phyloP scores from a whole-genome alignment of 2,113 vertebrate genomes.

The Dunckerocampus dactyliophorus region DNA sequence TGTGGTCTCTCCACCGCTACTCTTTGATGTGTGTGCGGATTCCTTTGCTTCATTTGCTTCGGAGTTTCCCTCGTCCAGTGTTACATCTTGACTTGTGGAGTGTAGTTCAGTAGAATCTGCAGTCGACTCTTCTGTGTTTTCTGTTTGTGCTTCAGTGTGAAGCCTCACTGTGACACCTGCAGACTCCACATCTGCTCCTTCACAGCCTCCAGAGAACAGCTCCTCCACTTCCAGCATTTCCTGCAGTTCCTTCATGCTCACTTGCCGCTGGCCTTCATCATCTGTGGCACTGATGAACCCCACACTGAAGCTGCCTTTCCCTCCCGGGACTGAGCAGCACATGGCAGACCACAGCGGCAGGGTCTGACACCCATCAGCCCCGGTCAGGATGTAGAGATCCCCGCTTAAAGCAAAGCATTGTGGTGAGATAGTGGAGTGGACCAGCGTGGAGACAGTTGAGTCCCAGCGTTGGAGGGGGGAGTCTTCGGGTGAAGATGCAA shows the following conservation, averaged over 20 bases:
- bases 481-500: slow-evolving; percentile 15
- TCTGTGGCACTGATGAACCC: slow-evolving; percentile 56
- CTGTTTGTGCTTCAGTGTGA: slow-evolving; percentile 8
- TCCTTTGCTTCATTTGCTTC: slow-evolving; percentile 14
- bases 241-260: slow-evolving; percentile 64
- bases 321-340: slow-evolving; percentile 62
- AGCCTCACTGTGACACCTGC: slow-evolving; percentile 16
- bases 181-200: slow-evolving; percentile 22
- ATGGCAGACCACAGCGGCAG: slow-evolving; percentile 63
- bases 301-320: slow-evolving; percentile 48
- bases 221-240: slow-evolving; percentile 53
- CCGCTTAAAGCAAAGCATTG: slow-evolving; percentile 53
- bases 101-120: slow-evolving; percentile 13
- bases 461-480: slow-evolving; percentile 61
- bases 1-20: background rate
- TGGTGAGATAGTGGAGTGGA: slow-evolving; percentile 49
- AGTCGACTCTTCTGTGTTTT: slow-evolving; percentile 3
- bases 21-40: slow-evolving; percentile 8
- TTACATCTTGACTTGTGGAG: background rate
- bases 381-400: slow-evolving; percentile 67
- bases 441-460: slow-evolving; percentile 48
- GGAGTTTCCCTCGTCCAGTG: background rate
- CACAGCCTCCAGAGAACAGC: slow-evolving; percentile 67
- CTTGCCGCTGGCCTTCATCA: slow-evolving; percentile 31
- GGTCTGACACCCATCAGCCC: slow-evolving; percentile 32